A percentile compares a stretch with the other conserved stretches of the same genome.
phyloP scores from a whole-genome alignment of 2,797 vertebrate genomes.

The Acridotheres tristis region DNA sequence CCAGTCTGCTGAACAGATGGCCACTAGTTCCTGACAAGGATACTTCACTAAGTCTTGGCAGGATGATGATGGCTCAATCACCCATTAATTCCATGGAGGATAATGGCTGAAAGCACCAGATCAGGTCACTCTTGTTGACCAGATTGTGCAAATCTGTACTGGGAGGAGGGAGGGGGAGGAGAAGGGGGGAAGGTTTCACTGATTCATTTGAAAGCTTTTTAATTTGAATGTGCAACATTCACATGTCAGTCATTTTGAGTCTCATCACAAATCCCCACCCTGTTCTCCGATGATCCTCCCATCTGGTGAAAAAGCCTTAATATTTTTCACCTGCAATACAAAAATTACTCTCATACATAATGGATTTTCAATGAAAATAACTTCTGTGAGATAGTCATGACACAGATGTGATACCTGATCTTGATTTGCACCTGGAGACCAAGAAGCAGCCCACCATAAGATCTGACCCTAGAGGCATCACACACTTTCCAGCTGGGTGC shows the following conservation, averaged over 20 bases:
- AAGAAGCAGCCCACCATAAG: neutral
- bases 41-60: slow-evolving; percentile 42
- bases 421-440: slow-evolving; percentile 6
- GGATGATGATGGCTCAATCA: slow-evolving; percentile 57
- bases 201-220: slow-evolving; percentile 18
- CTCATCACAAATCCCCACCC: neutral
- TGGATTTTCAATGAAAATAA: neutral
- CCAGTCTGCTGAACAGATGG: slow-evolving; percentile 44
- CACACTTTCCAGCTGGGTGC: accelerated
- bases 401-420: neutral
- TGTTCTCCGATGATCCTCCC: neutral
- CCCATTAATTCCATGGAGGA: slow-evolving; percentile 33
- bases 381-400: neutral
- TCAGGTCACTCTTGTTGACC: slow-evolving; percentile 41
- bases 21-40: neutral
- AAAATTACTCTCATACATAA: neutral
- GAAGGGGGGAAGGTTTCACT: neutral
- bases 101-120: slow-evolving; percentile 47
- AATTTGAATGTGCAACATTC: slow-evolving; percentile 5
- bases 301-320: neutral
- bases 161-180: neutral
- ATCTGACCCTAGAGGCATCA: neutral
- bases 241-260: neutral
- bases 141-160: slow-evolving; percentile 39
- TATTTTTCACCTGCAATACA: slow-evolving; percentile 4